These are phyloP conservation scores for Patella caerulea DNA, from an alignment of 2,888 invertebrate genomes.

Conservation along the genomic window DNA sequence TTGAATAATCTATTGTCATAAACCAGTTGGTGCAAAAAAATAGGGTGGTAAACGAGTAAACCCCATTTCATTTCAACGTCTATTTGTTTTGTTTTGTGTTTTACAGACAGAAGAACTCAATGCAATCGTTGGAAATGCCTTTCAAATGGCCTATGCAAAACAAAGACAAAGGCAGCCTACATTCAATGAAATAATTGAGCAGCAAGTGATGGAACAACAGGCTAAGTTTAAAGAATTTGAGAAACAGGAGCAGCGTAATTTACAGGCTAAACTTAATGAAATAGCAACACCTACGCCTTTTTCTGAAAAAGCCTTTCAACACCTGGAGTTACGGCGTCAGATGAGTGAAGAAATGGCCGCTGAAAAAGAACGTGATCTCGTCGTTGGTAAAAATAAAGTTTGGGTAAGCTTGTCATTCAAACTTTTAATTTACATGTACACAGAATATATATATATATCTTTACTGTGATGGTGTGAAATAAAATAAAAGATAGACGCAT, in stretches of 20 bases:
- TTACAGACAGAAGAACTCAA: conserved; percentile 89
- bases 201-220: conserved; percentile 61
- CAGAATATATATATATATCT: too few species aligned
- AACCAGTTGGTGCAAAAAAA: too few species aligned
- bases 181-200: conserved; percentile 69
- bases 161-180: conserved; percentile 63
- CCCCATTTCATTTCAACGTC: too few species aligned
- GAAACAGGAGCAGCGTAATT: conserved; percentile 56
- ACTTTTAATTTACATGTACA: too few species aligned
- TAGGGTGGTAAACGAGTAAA: too few species aligned
- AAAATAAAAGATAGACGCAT: too few species aligned
- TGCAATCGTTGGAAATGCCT: conserved; percentile 89
- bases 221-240: conserved; percentile 61
- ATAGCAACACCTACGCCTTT: conserved; percentile 66
- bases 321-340: conserved; percentile 61
- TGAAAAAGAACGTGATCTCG: conserved; percentile 36
- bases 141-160: conserved; percentile 92
- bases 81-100: conserved; percentile 3
- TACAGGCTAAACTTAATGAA: conserved; percentile 59
- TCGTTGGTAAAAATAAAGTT: conserved; percentile 52
- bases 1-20: too few species aligned
- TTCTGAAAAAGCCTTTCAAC: conserved; percentile 55
- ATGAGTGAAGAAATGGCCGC: conserved; percentile 38
- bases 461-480: too few species aligned
- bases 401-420: conserved; percentile 50